A percentile compares a stretch with the other conserved stretches of the same genome.
Conservation (phyloP, 2,797 vertebrate species). For the Orestias chungarensis region DNA sequence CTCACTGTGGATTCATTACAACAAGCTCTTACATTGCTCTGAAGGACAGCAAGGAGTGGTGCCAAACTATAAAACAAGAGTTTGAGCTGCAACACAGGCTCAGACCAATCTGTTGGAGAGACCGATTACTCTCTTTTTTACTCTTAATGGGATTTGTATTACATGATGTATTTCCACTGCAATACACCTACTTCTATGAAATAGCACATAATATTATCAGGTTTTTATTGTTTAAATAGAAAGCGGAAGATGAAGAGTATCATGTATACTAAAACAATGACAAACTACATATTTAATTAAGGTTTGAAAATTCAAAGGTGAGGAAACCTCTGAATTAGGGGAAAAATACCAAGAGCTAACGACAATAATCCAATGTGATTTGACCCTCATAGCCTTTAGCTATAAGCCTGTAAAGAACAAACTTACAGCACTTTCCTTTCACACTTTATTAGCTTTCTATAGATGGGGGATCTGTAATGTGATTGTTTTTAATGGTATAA, state of each 20-base stretch:
- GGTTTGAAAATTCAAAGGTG: constrained; percentile 19
- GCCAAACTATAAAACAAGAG: background rate
- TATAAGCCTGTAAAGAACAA: constrained; percentile 58
- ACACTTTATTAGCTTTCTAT: constrained; percentile 27
- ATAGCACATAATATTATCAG: constrained; percentile 54
- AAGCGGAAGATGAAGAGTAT: constrained; percentile 14
- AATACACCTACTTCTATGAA: constrained; percentile 46
- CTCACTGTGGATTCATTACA: background rate
- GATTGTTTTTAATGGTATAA: constrained; percentile 59
- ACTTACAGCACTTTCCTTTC: constrained; percentile 30
- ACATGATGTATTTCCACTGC: constrained; percentile 15
- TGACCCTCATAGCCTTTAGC: constrained; percentile 31
- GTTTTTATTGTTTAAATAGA: constrained; percentile 40
- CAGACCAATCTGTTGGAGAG: background rate
- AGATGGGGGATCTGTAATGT: constrained; percentile 45
- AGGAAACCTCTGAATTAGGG: constrained; percentile 24
- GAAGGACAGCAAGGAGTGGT: background rate
- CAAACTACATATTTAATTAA: too few species aligned
- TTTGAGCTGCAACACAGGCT: background rate
- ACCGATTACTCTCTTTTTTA: background rate
- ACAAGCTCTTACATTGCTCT: background rate
- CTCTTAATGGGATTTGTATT: too few species aligned
- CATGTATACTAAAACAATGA: background rate
- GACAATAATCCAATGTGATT: constrained; percentile 35
- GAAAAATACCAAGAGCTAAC: constrained; percentile 31